Percentiles rank a stretch among this genome's conserved stretches.
Conservation (phyloP, 1,140 invertebrate species). For the Leptonema lineaticorne region DNA sequence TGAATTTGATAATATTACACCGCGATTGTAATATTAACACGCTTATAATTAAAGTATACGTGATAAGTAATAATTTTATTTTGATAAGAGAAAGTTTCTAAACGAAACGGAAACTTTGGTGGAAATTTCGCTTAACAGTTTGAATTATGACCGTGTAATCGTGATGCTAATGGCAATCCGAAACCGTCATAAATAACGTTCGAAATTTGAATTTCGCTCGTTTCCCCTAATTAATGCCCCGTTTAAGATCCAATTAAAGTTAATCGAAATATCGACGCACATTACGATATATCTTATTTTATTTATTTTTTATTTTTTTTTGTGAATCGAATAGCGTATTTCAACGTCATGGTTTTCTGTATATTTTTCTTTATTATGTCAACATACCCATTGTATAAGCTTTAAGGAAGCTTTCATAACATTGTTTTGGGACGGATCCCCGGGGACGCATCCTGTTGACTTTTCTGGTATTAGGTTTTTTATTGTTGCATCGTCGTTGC, state of each 20-base stretch:
- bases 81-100: too few species aligned
- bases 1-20: too few species aligned
- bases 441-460: slow-evolving; percentile 29
- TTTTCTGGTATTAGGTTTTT: slow-evolving; percentile 37
- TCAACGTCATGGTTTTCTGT: too few species aligned
- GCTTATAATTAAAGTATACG: too few species aligned
- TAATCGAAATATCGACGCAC: slow-evolving; percentile 11
- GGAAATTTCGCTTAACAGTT: slow-evolving; percentile 5
- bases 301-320: too few species aligned
- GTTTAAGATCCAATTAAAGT: slow-evolving; percentile 14
- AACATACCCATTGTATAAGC: slow-evolving; percentile 7
- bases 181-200: slow-evolving; percentile 11
- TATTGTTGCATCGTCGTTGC: slow-evolving; percentile 31
- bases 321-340: too few species aligned
- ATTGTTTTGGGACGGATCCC: slow-evolving; percentile 3
- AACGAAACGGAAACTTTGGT: neutral
- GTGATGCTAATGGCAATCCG: slow-evolving; percentile 11
- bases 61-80: too few species aligned
- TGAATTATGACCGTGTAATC: slow-evolving; percentile 10
- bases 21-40: too few species aligned
- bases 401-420: slow-evolving; percentile 20
- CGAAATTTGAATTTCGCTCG: slow-evolving; percentile 12
- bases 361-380: neutral
- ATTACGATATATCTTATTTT: too few species aligned
- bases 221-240: slow-evolving; percentile 13